Evolutionary conservation across 2,888 invertebrate species (phyloP), one percentile per base, ranked within the genome.

Genomic region (Thyatira batis): DNA sequence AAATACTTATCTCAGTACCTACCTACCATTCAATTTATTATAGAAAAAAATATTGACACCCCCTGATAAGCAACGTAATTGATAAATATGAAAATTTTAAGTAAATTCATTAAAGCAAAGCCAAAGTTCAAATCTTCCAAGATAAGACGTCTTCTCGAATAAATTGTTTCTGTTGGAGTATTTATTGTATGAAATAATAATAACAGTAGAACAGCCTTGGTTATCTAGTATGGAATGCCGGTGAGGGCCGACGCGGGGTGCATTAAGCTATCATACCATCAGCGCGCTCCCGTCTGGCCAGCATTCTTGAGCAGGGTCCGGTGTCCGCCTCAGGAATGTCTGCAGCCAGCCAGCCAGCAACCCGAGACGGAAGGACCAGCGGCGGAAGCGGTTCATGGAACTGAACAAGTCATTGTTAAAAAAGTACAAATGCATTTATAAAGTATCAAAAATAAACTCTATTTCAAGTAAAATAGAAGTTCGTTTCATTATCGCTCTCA

Each of bases 351-450:
- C 82, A 85, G 78, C 82, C 78, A 87, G 89, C 87, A 89, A 90
- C 87, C 84, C 90, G 90, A 91, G 89, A 90, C 91, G 91, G 91
- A 91, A 91, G 88, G 84, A 88, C 85, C 80, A 72, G 73, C 87
- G 84, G 85, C 91, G 91, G 91, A 91, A 92, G 90, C 91, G 86
- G 89, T 90, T 87, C 89, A 88, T 87, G 81, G 83, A 89, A 88
- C 80, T 73, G 66, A 67, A 64, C 54, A 23, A 28, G 17, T 33
- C 21, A 50, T 51, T 58, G 61, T 63, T 52, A 67, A 65, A 84
- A 85, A n/a, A 73, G 54, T 76, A 63, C 69, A 63, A 45, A 63
- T 61, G 60, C 52, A 43, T 44, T 3, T 1, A 11, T 13, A 2
- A 11, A 43, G 21, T 27, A 23, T 9, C 45, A 25, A 79, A 69